Conservation (phyloP, 64 coral and sea anemone genomes). For the Montipora foliosa region DNA sequence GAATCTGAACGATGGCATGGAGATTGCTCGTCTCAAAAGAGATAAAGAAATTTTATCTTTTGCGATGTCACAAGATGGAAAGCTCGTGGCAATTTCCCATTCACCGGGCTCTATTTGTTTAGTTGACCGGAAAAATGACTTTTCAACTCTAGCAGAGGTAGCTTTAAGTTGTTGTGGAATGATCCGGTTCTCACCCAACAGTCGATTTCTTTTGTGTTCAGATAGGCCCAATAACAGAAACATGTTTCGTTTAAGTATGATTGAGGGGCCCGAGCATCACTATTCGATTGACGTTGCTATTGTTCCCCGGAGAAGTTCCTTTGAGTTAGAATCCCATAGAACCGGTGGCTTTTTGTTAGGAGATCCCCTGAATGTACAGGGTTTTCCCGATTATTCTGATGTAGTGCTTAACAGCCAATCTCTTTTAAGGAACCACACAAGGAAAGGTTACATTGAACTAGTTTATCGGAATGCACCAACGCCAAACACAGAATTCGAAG, state of each 20-base stretch:
- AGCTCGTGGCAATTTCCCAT: slow-evolving; percentile 6
- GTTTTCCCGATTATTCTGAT: too few relatives aligned
- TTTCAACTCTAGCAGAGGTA: background rate
- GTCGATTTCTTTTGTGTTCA: background rate
- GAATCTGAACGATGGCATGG: background rate
- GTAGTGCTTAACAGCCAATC: background rate
- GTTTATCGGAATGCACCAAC: background rate
- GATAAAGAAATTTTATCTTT: background rate
- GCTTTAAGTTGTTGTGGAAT: background rate
- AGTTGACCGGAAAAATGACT: background rate
- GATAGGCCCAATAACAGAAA: background rate
- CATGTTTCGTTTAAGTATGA: background rate
- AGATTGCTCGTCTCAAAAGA: background rate
- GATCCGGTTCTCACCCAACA: background rate
- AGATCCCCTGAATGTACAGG: background rate
- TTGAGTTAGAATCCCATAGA: background rate
- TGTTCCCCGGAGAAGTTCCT: background rate
- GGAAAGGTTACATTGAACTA: background rate
- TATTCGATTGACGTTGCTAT: background rate
- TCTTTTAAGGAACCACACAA: background rate
- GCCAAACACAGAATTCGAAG: background rate
- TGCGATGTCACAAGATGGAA: background rate
- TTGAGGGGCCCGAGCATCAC: background rate
- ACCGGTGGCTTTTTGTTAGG: background rate
- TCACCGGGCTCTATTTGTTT: background rate